phyloP scores from a whole-genome alignment of 2,113 vertebrate genomes.

The Sula dactylatra region DNA sequence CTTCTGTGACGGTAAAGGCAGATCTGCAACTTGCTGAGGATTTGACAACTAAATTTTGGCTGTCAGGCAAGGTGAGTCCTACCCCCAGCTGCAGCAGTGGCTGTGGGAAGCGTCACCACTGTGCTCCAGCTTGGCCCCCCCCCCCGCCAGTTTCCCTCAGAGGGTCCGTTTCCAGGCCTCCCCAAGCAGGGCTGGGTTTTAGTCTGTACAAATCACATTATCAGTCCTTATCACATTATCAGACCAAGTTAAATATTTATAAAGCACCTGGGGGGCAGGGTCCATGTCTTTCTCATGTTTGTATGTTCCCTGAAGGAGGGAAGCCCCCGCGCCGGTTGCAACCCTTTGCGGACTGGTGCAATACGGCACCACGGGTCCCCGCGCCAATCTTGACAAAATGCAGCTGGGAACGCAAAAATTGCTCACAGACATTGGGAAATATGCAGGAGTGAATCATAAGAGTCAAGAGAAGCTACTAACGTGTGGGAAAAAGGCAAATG shows the following conservation, averaged over 20 bases:
- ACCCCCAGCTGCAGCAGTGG: neutral
- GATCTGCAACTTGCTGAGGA: neutral
- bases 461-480: constrained; percentile 53
- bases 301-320: neutral
- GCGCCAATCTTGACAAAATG: constrained; percentile 7
- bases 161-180: neutral
- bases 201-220: neutral
- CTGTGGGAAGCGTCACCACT: neutral
- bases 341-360: neutral
- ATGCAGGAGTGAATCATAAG: constrained; percentile 55
- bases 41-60: neutral
- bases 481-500: constrained; percentile 71
- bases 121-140: neutral
- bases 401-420: neutral
- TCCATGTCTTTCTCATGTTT: neutral
- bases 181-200: neutral
- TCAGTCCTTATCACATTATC: neutral
- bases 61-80: neutral
- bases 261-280: constrained; percentile 31
- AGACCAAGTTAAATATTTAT: constrained; percentile 58
- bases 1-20: neutral
- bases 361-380: neutral
- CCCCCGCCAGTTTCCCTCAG: neutral
- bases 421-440: constrained; percentile 52
- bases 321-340: neutral